These are phyloP conservation scores for Matsumurasca onukii DNA, from an alignment of 1,140 invertebrate genomes.

Conservation along the genomic window DNA sequence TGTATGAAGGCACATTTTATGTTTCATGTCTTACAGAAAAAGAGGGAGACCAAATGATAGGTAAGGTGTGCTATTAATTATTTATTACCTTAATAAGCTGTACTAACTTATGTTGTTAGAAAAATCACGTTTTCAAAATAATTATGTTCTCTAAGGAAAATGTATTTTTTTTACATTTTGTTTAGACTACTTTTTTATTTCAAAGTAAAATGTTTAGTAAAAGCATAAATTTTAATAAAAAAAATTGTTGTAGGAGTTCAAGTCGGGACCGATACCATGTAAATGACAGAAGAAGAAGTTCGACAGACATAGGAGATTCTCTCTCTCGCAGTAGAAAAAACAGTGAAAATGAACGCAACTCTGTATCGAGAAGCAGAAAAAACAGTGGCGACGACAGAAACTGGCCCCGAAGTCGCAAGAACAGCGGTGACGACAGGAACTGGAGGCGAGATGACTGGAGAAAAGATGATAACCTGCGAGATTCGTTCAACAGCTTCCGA, in stretches of 20 bases:
- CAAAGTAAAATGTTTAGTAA: too few relatives aligned
- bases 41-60: conserved; percentile 20
- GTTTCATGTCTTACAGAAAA: conserved; percentile 12
- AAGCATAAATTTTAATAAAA: too few relatives aligned
- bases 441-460: conserved; percentile 44
- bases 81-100: too few relatives aligned
- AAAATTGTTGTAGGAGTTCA: conserved; percentile 24
- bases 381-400: conserved; percentile 27
- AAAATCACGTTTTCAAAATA: too few relatives aligned
- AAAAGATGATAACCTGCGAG: not conserved
- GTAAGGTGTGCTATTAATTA: too few relatives aligned
- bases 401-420: conserved; percentile 45
- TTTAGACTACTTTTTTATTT: too few relatives aligned
- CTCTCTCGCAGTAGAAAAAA: not conserved
- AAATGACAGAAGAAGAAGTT: conserved; percentile 43
- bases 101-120: too few relatives aligned
- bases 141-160: too few relatives aligned
- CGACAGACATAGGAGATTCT: conserved; percentile 28
- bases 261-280: conserved; percentile 36
- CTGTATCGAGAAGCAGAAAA: conserved; percentile 45
- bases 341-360: not conserved
- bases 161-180: too few relatives aligned
- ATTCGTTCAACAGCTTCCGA: conserved; percentile 1
- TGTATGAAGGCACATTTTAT: too few relatives aligned
- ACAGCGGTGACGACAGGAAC: conserved; percentile 48